Conservation (phyloP, 1,140 invertebrate genomes). For the Drosophila micromelanica region DNA sequence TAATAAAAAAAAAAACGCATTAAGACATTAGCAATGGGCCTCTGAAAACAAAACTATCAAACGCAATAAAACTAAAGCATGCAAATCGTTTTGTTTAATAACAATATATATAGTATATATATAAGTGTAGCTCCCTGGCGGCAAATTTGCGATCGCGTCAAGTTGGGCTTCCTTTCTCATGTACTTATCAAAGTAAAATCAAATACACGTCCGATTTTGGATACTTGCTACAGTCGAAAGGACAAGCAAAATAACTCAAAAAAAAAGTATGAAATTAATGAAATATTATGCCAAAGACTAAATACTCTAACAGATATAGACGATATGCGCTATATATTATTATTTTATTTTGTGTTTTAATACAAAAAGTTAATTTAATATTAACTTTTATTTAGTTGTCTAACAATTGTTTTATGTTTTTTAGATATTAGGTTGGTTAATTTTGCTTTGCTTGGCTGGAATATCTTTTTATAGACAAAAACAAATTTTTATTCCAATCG, state of each 20-base stretch:
- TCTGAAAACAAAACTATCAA: conserved; percentile 9
- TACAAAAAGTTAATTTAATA: too few relatives aligned
- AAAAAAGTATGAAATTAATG: background rate
- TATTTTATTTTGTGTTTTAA: too few relatives aligned
- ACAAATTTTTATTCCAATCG: too few relatives aligned
- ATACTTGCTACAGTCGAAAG: conserved; percentile 2
- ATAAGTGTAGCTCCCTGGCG: conserved; percentile 1
- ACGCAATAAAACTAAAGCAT: conserved; percentile 31
- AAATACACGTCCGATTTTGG: conserved; percentile 62
- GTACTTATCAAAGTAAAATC: conserved; percentile 75
- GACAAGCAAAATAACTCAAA: background rate
- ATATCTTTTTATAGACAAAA: too few relatives aligned
- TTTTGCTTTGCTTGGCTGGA: too few relatives aligned
- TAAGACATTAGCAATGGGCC: conserved; percentile 57
- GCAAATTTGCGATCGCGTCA: conserved; percentile 60
- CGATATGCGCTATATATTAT: too few relatives aligned
- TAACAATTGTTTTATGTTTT: too few relatives aligned
- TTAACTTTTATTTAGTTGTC: too few relatives aligned
- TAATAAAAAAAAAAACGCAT: conserved; percentile 25
- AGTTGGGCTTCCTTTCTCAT: conserved; percentile 13
- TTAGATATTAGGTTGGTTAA: too few relatives aligned
- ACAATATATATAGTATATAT: conserved; percentile 8
- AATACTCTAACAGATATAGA: too few relatives aligned
- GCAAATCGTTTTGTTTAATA: conserved; percentile 37
- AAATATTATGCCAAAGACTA: too few relatives aligned